These are phyloP conservation scores for Drosophila mulleri DNA, from an alignment of 2,888 invertebrate genomes.

Conservation along the genomic window DNA sequence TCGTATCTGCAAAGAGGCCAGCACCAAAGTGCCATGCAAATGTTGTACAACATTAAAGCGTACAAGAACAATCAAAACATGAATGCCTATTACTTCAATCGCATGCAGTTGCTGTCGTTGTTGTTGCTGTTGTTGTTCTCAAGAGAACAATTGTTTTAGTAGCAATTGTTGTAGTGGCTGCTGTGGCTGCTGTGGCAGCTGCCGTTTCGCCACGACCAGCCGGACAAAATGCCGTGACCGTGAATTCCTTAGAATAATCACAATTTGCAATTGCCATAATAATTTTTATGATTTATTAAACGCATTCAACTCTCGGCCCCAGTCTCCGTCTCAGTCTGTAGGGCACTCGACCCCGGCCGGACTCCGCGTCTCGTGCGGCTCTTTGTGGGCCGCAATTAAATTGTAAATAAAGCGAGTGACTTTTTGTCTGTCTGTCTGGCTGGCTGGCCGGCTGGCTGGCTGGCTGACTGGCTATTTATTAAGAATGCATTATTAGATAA, in stretches of 20 bases:
- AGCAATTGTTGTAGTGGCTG: slow-evolving; percentile 68
- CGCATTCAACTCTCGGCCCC: slow-evolving; percentile 54
- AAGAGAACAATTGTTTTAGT: slow-evolving; percentile 75
- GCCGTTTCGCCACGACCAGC: slow-evolving; percentile 57
- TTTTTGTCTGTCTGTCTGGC: slow-evolving; percentile 32
- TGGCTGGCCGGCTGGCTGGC: not conserved
- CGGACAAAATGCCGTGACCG: slow-evolving; percentile 67
- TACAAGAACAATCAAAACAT: slow-evolving; percentile 76
- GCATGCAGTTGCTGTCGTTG: slow-evolving; percentile 25
- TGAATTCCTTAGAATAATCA: slow-evolving; percentile 69
- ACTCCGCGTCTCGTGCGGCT: slow-evolving; percentile 14
- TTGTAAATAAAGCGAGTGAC: slow-evolving; percentile 53
- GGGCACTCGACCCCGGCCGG: slow-evolving; percentile 51
- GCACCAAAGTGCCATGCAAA: slow-evolving; percentile 76
- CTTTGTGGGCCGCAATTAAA: slow-evolving; percentile 66
- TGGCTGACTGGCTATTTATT: slow-evolving; percentile 55
- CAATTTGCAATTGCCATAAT: slow-evolving; percentile 78
- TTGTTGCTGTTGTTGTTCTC: slow-evolving; percentile 31
- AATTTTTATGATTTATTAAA: slow-evolving; percentile 34
- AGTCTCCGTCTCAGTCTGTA: slow-evolving; percentile 41
- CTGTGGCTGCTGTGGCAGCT: slow-evolving; percentile 62
- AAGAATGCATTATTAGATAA: slow-evolving; percentile 68
- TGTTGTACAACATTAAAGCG: slow-evolving; percentile 77
- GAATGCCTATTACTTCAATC: slow-evolving; percentile 54
- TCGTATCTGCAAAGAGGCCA: slow-evolving; percentile 47